Conservation (phyloP, 2,113 vertebrate genomes). For the Brachyhypopomus gauderio region DNA sequence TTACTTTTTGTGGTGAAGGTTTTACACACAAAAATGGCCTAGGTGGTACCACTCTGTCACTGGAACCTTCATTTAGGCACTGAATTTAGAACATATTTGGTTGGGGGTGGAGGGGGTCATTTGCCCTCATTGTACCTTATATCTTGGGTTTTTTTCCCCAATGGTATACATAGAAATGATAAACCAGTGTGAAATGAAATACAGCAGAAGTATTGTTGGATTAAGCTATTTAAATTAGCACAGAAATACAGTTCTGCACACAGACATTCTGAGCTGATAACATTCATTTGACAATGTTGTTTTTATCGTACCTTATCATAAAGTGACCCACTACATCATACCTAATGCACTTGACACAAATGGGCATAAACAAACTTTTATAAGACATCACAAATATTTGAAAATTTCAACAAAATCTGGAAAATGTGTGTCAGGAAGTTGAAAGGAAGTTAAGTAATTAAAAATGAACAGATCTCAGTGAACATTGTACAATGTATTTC, state of each 20-base stretch:
- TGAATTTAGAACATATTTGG: too few relatives aligned
- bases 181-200: slow-evolving; percentile 54
- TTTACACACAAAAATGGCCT: too few relatives aligned
- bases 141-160: neutral
- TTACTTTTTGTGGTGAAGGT: too few relatives aligned
- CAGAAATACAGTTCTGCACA: slow-evolving; percentile 1
- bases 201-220: slow-evolving; percentile 45
- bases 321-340: neutral
- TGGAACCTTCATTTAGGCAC: too few relatives aligned
- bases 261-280: neutral
- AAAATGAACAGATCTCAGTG: neutral
- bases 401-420: neutral
- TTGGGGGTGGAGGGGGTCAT: neutral
- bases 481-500: neutral
- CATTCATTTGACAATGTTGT: neutral
- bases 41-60: too few relatives aligned
- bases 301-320: slow-evolving; percentile 30
- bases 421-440: neutral
- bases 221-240: slow-evolving; percentile 18
- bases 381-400: neutral
- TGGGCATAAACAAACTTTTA: neutral
- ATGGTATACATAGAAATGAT: slow-evolving; percentile 34
- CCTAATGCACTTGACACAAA: neutral
- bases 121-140: neutral
- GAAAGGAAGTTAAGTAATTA: too few relatives aligned